These are phyloP conservation scores for Spondyliosoma cantharus DNA, from an alignment of 2,797 vertebrate genomes.

Conservation along the genomic window DNA sequence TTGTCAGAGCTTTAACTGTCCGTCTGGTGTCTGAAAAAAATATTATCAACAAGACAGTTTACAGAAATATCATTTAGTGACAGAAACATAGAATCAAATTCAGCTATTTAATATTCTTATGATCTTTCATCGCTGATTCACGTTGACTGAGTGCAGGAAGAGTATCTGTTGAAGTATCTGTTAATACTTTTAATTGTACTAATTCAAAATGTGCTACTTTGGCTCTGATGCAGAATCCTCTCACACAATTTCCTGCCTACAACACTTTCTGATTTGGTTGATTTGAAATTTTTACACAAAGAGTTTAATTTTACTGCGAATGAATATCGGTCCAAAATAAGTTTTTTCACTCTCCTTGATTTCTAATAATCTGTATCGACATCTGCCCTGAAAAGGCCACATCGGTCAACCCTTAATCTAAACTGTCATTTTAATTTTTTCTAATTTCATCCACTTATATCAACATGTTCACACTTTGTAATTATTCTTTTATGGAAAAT, in stretches of 20 bases:
- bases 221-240: too few relatives aligned
- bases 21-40: constrained; percentile 4
- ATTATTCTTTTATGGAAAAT: neutral
- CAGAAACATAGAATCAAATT: constrained; percentile 20
- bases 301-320: too few relatives aligned
- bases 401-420: neutral
- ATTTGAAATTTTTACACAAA: too few relatives aligned
- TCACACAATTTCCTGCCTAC: too few relatives aligned
- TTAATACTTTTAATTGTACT: neutral
- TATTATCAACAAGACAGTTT: constrained; percentile 11
- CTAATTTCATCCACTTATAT: too few relatives aligned
- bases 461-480: constrained; percentile 2
- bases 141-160: constrained; percentile 17
- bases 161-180: neutral
- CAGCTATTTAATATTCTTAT: constrained; percentile 32
- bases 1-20: constrained; percentile 6
- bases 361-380: too few relatives aligned
- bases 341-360: too few relatives aligned
- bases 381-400: too few relatives aligned
- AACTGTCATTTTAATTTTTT: neutral
- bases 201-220: too few relatives aligned
- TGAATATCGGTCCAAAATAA: too few relatives aligned
- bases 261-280: too few relatives aligned
- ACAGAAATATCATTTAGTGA: constrained; percentile 18
- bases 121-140: neutral